Conservation (phyloP, 2,113 vertebrate genomes). For the Eulemur macaco region DNA sequence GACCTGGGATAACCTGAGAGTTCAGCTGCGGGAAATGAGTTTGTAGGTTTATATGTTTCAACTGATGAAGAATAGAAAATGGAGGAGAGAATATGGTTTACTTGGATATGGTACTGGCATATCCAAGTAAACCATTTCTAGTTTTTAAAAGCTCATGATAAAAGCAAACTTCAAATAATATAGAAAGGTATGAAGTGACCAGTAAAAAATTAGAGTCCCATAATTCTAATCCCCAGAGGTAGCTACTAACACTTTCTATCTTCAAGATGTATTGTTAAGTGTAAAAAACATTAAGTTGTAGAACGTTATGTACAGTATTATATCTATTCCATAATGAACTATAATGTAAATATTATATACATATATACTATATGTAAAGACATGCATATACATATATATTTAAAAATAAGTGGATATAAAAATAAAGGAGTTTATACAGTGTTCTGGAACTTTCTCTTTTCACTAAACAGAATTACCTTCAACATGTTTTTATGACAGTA, state of each 20-base stretch:
- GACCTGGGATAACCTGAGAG: neutral
- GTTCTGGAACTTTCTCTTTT: conserved; percentile 1
- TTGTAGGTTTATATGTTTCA: neutral
- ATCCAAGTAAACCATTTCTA: neutral
- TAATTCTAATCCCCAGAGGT: neutral
- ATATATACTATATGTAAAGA: neutral
- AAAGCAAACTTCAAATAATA: neutral
- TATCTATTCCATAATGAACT: neutral
- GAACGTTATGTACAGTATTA: neutral
- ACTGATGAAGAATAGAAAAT: neutral
- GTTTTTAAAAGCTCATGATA: neutral
- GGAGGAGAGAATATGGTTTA: neutral
- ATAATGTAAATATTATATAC: neutral
- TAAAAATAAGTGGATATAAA: neutral
- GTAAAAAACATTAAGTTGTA: neutral
- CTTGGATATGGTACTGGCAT: neutral
- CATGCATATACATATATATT: neutral
- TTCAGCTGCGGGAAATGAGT: neutral
- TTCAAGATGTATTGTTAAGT: neutral
- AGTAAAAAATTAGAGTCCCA: neutral
- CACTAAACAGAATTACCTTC: neutral
- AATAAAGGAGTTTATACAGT: neutral
- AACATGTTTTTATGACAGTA: neutral
- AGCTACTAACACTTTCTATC: neutral
- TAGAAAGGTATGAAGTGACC: neutral